A percentile compares a stretch with the other conserved stretches of the same genome.
Conservation (phyloP, 2,113 vertebrate species). For the Phyllopteryx taeniolatus region DNA sequence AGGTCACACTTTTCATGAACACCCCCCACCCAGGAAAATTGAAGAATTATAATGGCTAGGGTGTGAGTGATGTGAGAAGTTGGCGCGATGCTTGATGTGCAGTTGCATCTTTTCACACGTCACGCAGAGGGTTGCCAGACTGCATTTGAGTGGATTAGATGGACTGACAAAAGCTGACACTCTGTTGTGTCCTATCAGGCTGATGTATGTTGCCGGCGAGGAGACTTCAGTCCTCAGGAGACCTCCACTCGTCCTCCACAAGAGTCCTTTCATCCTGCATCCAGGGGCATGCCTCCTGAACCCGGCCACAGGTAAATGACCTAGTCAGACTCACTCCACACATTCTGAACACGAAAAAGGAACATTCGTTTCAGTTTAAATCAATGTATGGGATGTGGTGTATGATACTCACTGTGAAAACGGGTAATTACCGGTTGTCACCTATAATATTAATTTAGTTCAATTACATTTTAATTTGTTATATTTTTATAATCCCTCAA, state of each 20-base stretch:
- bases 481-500: too few species aligned
- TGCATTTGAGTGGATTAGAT: conserved; percentile 28
- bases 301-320: conserved; percentile 81
- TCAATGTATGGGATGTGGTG: neutral
- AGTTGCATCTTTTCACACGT: conserved; percentile 49
- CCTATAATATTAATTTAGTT: neutral
- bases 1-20: conserved; percentile 12
- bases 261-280: conserved; percentile 43
- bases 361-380: too few species aligned
- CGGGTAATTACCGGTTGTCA: neutral
- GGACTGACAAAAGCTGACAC: conserved; percentile 52
- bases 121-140: conserved; percentile 35
- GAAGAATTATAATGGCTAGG: conserved; percentile 16
- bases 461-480: neutral
- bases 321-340: neutral
- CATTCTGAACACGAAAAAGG: neutral
- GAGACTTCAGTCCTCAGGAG: conserved; percentile 55
- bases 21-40: conserved; percentile 16
- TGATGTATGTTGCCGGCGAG: conserved; percentile 60
- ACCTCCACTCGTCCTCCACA: conserved; percentile 33
- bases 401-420: neutral
- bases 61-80: conserved; percentile 20
- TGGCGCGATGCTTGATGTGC: conserved; percentile 27
- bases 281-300: conserved; percentile 89
- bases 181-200: conserved; percentile 61